phyloP scores from a whole-genome alignment of 2,797 vertebrate species.

The Oryzias sinensis region DNA sequence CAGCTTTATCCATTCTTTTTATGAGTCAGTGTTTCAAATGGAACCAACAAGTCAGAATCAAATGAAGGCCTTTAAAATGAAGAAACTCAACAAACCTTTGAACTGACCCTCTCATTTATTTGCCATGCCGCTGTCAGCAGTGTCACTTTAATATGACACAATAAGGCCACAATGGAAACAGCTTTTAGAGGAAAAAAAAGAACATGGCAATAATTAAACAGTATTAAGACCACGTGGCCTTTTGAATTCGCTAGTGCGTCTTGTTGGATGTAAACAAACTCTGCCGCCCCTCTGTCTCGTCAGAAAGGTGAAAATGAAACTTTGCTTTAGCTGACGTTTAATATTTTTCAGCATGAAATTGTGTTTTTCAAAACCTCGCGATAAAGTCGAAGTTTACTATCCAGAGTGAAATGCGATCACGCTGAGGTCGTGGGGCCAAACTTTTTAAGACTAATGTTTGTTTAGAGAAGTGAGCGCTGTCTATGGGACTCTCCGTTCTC shows the following conservation, averaged over 20 bases:
- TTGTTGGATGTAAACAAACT: conserved; percentile 36
- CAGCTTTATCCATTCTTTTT: not conserved
- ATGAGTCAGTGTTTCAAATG: not conserved
- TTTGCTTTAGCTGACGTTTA: conserved; percentile 67
- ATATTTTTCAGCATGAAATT: conserved; percentile 66
- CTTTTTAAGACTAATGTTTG: conserved; percentile 99
- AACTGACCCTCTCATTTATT: not conserved
- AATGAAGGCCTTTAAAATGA: not conserved
- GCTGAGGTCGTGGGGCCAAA: conserved; percentile 91
- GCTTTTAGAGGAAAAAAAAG: not conserved
- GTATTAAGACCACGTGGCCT: too few relatives aligned
- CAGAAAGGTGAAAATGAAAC: conserved; percentile 66
- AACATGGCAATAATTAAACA: not conserved
- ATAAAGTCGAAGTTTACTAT: conserved; percentile 80
- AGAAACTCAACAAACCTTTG: not conserved
- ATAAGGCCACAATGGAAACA: not conserved
- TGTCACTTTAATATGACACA: too few relatives aligned
- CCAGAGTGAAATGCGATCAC: conserved; percentile 89
- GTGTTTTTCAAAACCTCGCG: conserved; percentile 71
- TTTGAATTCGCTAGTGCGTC: not conserved
- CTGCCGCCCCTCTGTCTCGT: conserved; percentile 20
- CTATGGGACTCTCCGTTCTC: conserved; percentile 86
- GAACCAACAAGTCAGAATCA: not conserved
- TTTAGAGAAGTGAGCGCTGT: conserved; percentile 97
- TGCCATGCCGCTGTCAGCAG: too few relatives aligned